Conservation (phyloP, 2,113 vertebrate species). For the Amphilophus citrinellus region DNA sequence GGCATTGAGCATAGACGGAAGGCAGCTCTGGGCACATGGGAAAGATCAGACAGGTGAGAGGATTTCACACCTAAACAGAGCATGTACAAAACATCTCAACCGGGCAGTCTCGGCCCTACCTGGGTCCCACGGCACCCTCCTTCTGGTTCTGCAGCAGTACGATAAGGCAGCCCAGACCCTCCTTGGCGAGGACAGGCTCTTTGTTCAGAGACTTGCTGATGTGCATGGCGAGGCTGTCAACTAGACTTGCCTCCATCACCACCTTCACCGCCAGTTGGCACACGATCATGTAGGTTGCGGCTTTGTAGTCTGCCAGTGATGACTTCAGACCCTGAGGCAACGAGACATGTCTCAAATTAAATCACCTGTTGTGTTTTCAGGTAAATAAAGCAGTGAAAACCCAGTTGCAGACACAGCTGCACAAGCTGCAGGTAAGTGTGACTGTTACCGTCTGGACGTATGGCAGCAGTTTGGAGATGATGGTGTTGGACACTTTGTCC, state of each 20-base stretch:
- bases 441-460: conserved; percentile 90
- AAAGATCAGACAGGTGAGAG: background rate
- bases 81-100: background rate
- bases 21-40: conserved; percentile 79
- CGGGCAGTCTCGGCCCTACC: conserved; percentile 69
- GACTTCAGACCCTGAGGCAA: conserved; percentile 90
- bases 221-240: conserved; percentile 85
- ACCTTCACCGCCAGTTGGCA: conserved; percentile 92
- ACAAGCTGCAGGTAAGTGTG: no score
- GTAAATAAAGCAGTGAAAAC: background rate
- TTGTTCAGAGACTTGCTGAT: conserved; percentile 85
- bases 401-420: background rate
- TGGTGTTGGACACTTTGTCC: conserved; percentile 82
- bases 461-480: conserved; percentile 91
- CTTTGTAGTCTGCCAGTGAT: conserved; percentile 88
- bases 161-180: conserved; percentile 89
- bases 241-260: conserved; percentile 85
- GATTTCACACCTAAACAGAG: background rate
- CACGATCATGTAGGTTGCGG: conserved; percentile 94
- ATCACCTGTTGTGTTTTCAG: background rate
- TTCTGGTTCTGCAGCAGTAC: conserved; percentile 94
- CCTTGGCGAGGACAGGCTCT: conserved; percentile 80
- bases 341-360: background rate
- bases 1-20: conserved; percentile 80
- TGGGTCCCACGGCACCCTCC: conserved; percentile 82